Evolutionary conservation across 2,113 vertebrate genomes (phyloP).

Genomic region (Thinocorus orbignyianus): DNA sequence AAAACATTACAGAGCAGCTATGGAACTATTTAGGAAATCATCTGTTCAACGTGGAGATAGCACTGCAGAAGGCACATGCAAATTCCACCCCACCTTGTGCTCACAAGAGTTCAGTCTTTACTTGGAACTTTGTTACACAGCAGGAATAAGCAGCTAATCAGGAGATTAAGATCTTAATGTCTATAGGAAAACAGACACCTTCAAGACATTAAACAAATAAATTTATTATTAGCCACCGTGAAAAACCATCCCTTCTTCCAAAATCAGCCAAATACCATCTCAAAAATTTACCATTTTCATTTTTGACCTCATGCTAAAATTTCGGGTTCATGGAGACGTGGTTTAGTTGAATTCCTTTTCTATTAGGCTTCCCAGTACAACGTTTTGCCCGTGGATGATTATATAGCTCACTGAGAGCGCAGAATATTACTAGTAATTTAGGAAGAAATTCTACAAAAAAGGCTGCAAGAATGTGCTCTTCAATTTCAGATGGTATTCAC

Average conservation of each 20-base stretch:
- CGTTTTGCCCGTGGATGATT: slow-evolving; percentile 66
- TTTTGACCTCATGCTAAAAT: not conserved
- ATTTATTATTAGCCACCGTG: not conserved
- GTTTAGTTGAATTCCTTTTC: slow-evolving; percentile 53
- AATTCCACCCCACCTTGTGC: not conserved
- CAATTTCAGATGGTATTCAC: slow-evolving; percentile 63
- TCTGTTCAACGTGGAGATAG: not conserved
- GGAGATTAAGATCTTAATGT: not conserved
- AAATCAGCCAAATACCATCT: not conserved
- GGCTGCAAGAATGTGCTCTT: slow-evolving; percentile 47
- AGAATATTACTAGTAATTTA: slow-evolving; percentile 72
- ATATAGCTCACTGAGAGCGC: slow-evolving; percentile 43
- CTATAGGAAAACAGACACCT: not conserved
- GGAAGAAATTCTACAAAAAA: slow-evolving; percentile 54
- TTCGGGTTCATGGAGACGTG: not conserved
- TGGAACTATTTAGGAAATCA: not conserved
- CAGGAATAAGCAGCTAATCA: not conserved
- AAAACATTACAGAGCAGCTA: not conserved
- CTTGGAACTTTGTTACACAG: not conserved
- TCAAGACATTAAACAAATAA: not conserved
- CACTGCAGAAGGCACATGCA: not conserved
- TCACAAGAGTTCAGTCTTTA: not conserved
- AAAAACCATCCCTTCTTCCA: not conserved
- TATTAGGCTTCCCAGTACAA: slow-evolving; percentile 49
- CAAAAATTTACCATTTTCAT: slow-evolving; percentile 24